A percentile compares a stretch with the other conserved stretches of the same genome.
phyloP scores from a whole-genome alignment of 2,797 vertebrate genomes.

The Streptopelia turtur region DNA sequence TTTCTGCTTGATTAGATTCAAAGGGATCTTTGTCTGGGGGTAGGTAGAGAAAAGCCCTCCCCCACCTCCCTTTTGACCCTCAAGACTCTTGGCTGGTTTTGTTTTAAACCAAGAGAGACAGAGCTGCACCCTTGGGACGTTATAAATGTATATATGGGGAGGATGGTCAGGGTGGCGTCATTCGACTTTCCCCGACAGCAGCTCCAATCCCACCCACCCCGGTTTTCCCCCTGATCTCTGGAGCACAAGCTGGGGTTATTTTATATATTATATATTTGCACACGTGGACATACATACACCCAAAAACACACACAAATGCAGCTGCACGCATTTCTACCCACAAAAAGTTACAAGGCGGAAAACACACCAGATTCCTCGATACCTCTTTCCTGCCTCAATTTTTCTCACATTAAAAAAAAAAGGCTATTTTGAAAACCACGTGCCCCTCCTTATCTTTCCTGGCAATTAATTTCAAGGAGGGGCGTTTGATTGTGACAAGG shows the following conservation, averaged over 20 bases:
- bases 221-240: rapidly evolving
- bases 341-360: neutral
- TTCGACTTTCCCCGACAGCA: neutral
- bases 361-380: rapidly evolving
- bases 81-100: conserved; percentile 47
- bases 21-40: conserved; percentile 59
- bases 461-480: neutral
- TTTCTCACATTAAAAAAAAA: neutral
- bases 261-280: too few species aligned
- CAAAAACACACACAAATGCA: too few species aligned
- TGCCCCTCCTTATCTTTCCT: neutral
- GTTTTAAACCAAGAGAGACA: conserved; percentile 43
- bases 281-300: too few species aligned
- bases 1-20: conserved; percentile 50
- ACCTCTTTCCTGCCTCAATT: neutral
- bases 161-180: neutral
- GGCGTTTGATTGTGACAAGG: neutral
- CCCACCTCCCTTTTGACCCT: conserved; percentile 45
- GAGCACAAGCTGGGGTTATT: neutral
- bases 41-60: conserved; percentile 39
- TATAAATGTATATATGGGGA: neutral
- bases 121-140: conserved; percentile 22
- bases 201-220: neutral
- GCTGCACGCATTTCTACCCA: rapidly evolving
- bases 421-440: rapidly evolving